Conservation (phyloP, 2,113 vertebrate species). For the Danio rerio region DNA sequence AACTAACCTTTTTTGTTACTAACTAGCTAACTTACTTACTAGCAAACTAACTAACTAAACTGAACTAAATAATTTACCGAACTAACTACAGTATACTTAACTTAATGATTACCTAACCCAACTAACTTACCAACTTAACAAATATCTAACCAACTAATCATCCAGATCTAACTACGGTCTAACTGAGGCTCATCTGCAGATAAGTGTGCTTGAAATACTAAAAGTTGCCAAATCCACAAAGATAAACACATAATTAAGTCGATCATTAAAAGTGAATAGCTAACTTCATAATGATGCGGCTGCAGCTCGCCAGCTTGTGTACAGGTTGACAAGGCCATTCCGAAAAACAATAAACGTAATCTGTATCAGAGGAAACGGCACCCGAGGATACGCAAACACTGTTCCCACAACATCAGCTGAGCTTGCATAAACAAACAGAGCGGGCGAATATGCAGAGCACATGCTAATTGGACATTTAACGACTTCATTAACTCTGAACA, state of each 20-base stretch:
- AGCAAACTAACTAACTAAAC: neutral
- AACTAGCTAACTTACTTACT: neutral
- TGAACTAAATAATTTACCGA: no score
- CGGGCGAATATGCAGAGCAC: slow-evolving; percentile 15
- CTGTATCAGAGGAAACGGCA: neutral
- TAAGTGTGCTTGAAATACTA: neutral
- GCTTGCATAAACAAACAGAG: slow-evolving; percentile 19
- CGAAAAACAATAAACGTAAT: neutral
- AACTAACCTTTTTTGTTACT: no score
- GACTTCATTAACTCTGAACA: slow-evolving; percentile 41
- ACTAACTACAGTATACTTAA: no score
- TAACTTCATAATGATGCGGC: neutral
- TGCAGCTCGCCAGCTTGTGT: neutral
- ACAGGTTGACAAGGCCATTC: neutral
- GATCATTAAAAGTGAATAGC: neutral
- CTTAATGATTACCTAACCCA: no score
- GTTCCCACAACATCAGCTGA: slow-evolving; percentile 25
- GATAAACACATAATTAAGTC: neutral
- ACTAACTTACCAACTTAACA: neutral
- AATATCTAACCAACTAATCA: neutral
- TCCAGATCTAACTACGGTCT: neutral
- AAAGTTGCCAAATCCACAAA: neutral
- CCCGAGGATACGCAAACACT: neutral
- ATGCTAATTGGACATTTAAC: slow-evolving; percentile 37
- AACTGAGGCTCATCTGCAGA: no score